Conservation (phyloP, 1,140 invertebrate genomes). For the Notospermus geniculatus region DNA sequence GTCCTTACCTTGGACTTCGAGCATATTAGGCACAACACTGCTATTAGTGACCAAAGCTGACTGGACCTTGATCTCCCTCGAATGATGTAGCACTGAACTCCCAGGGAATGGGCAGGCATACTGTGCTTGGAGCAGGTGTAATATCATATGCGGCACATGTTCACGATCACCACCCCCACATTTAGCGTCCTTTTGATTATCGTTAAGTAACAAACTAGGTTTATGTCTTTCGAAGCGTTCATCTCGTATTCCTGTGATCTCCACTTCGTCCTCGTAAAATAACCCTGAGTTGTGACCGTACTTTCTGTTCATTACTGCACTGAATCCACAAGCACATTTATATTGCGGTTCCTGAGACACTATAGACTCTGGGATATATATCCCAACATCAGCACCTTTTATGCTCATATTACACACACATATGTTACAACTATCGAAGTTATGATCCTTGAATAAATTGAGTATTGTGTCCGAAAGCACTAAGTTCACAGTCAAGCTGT, state of each 20-base stretch:
- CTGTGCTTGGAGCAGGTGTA: conserved; percentile 78
- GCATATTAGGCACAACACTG: conserved; percentile 26
- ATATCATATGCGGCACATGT: conserved; percentile 64
- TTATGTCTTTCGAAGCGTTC: conserved; percentile 75
- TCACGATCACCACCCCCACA: conserved; percentile 28
- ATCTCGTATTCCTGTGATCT: conserved; percentile 82
- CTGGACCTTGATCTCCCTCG: conserved; percentile 31
- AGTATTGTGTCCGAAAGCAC: conserved; percentile 85
- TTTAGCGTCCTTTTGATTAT: conserved; percentile 37
- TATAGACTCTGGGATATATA: conserved; percentile 70
- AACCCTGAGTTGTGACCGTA: conserved; percentile 82
- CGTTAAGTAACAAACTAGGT: conserved; percentile 58
- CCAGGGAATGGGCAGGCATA: conserved; percentile 46
- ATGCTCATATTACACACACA: conserved; percentile 93
- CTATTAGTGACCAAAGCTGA: conserved; percentile 29
- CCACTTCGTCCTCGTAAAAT: conserved; percentile 96
- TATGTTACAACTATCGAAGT: conserved; percentile 96
- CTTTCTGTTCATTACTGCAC: conserved; percentile 89
- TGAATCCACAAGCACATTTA: conserved; percentile 91
- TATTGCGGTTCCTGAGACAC: conserved; percentile 65
- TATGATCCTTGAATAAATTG: conserved; percentile 94
- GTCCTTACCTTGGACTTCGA: conserved; percentile 45
- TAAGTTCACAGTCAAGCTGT: conserved; percentile 87
- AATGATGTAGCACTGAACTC: conserved; percentile 28
- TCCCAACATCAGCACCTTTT: conserved; percentile 82